Evolutionary conservation across 2,888 invertebrate genomes (phyloP).

Genomic region (Biston stratarius): DNA sequence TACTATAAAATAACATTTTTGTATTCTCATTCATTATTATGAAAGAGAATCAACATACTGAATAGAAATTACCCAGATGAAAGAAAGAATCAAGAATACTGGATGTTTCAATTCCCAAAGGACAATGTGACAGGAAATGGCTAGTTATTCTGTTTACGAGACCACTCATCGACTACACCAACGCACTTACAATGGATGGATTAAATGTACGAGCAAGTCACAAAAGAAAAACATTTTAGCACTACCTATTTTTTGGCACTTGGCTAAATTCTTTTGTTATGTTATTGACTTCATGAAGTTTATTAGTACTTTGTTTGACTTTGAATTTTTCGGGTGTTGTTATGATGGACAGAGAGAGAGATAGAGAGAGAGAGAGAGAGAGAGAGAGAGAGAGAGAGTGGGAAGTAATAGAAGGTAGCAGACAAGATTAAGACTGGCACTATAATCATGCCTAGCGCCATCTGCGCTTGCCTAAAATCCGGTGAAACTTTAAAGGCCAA

Average conservation of each 20-base stretch:
- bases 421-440: too few species aligned
- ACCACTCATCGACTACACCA: conserved; percentile 27
- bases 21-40: not conserved
- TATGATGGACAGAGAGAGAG: too few species aligned
- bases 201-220: conserved; percentile 6
- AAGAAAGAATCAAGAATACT: conserved; percentile 25
- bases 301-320: too few species aligned
- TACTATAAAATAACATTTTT: not conserved
- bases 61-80: conserved; percentile 18
- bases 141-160: conserved; percentile 72
- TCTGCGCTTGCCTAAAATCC: too few species aligned
- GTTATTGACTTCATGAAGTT: too few species aligned
- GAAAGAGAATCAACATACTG: not conserved
- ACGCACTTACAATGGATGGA: conserved; percentile 26
- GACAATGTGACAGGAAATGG: conserved; percentile 64
- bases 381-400: too few species aligned
- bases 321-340: too few species aligned
- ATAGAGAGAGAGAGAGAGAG: too few species aligned
- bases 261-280: not conserved
- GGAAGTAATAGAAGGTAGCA: too few species aligned
- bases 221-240: not conserved
- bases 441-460: too few species aligned
- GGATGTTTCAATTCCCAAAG: conserved; percentile 57
- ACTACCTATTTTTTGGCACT: not conserved
- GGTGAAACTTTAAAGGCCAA: too few species aligned